Conservation (phyloP, 2,113 vertebrate genomes). For the Merops nubicus region DNA sequence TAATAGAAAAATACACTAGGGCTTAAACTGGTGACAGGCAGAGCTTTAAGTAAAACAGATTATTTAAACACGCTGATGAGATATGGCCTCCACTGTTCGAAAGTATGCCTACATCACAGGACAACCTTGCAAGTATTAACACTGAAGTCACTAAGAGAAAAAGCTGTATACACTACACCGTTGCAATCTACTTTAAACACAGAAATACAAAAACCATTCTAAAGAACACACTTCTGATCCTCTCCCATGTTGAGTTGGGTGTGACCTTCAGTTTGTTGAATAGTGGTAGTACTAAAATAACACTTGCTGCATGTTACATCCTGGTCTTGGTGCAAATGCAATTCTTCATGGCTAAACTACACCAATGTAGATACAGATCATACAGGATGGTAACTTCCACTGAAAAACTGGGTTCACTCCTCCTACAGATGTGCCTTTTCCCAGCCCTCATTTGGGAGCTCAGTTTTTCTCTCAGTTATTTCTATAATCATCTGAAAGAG, state of each 20-base stretch:
- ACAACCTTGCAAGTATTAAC: background rate
- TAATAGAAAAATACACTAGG: background rate
- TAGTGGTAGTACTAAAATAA: background rate
- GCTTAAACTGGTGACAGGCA: background rate
- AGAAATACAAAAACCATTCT: background rate
- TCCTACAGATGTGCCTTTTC: background rate
- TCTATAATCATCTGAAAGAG: background rate
- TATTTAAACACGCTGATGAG: background rate
- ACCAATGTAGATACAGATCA: background rate
- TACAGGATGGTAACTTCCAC: background rate
- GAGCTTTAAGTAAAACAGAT: background rate
- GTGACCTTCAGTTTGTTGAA: background rate
- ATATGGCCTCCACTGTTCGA: background rate
- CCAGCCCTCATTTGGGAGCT: background rate
- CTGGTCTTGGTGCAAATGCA: background rate
- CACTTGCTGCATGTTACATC: background rate
- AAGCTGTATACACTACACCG: background rate
- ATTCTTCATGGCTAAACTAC: background rate
- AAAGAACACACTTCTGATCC: background rate
- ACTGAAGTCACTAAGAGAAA: background rate
- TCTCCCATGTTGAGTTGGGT: background rate
- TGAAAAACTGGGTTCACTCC: background rate
- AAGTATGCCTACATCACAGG: background rate
- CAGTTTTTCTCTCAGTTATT: background rate
- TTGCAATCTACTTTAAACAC: conserved; percentile 6